phyloP scores from a whole-genome alignment of 2,797 vertebrate species.

The Cryptoprocta ferox region DNA sequence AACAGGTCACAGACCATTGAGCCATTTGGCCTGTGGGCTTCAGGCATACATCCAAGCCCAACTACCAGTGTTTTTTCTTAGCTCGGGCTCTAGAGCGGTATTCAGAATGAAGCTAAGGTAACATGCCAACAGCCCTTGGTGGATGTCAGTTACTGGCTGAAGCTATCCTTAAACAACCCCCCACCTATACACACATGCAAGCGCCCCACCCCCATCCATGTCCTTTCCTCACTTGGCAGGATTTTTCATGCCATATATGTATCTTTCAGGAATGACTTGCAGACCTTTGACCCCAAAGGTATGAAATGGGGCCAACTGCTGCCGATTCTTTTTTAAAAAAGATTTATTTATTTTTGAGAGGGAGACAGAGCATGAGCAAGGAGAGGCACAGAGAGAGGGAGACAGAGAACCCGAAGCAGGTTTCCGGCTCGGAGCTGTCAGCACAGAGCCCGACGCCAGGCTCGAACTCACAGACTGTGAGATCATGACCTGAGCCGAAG shows the following conservation, averaged over 20 bases:
- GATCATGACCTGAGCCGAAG: no score
- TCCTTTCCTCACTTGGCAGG: neutral
- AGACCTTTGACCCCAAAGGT: neutral
- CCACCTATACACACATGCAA: fast-evolving
- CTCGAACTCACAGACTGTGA: no score
- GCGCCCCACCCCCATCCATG: neutral
- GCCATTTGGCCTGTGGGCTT: neutral
- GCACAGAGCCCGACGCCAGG: no score
- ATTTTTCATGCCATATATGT: neutral
- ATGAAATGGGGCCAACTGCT: neutral
- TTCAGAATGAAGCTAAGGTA: neutral
- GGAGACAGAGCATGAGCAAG: no score
- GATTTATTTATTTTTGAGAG: no score
- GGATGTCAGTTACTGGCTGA: neutral
- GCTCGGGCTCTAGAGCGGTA: neutral
- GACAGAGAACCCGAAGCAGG: no score
- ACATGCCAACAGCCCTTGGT: neutral
- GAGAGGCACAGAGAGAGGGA: no score
- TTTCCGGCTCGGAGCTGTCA: no score
- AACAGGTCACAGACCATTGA: neutral
- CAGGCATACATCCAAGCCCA: neutral
- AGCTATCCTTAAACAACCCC: neutral
- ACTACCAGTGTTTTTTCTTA: neutral
- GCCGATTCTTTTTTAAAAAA: neutral
- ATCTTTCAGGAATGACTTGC: neutral